A percentile compares a stretch with the other conserved stretches of the same genome.
Evolutionary conservation across 1,140 invertebrate species (phyloP).

Genomic region (Camponotus vicinus): DNA sequence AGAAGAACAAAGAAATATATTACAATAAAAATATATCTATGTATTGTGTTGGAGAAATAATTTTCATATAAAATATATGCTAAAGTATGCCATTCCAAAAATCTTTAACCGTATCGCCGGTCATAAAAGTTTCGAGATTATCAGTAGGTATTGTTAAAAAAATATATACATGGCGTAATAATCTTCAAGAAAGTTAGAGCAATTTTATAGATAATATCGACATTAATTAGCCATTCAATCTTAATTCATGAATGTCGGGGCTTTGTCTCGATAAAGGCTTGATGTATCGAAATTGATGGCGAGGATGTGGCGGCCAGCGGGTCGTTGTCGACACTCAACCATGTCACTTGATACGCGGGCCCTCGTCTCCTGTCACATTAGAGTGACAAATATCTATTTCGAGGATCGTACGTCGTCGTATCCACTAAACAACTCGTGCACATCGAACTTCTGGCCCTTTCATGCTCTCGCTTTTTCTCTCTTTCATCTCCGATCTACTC

Average conservation of each 20-base stretch:
- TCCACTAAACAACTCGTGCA: slow-evolving; percentile 68
- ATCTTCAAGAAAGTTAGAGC: slow-evolving; percentile 21
- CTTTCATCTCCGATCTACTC: neutral
- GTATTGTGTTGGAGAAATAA: neutral
- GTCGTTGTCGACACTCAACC: slow-evolving; percentile 52
- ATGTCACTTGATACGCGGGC: slow-evolving; percentile 62
- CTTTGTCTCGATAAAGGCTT: slow-evolving; percentile 38
- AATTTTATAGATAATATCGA: slow-evolving; percentile 36
- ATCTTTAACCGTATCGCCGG: neutral
- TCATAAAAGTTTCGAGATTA: neutral
- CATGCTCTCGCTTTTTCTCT: neutral
- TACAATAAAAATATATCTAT: neutral
- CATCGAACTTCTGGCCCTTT: slow-evolving; percentile 47
- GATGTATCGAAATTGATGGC: neutral
- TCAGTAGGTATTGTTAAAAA: neutral
- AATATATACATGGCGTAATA: neutral
- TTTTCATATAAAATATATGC: slow-evolving; percentile 12
- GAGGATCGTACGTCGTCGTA: slow-evolving; percentile 63
- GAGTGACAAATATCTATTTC: slow-evolving; percentile 71
- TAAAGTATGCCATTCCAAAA: neutral
- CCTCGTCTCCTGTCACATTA: slow-evolving; percentile 64
- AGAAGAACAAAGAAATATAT: neutral
- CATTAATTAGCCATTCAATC: slow-evolving; percentile 39
- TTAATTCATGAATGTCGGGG: slow-evolving; percentile 19
- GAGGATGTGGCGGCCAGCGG: neutral